Conservation (phyloP, 1,140 invertebrate species). For the Papilio aristodemus region DNA sequence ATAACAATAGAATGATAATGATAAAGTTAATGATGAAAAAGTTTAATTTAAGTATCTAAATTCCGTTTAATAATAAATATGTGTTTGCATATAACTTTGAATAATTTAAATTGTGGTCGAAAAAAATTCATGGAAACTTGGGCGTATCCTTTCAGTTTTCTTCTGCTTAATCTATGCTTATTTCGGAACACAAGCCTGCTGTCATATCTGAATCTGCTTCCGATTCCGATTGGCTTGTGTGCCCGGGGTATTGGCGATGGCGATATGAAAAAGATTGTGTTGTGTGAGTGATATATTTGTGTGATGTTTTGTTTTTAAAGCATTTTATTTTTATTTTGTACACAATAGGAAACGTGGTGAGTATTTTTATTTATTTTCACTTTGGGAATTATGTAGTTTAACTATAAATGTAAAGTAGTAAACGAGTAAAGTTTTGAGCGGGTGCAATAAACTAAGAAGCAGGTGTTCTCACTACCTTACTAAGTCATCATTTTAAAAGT, state of each 20-base stretch:
- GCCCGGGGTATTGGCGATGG: constrained; percentile 14
- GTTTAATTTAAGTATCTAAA: too few species aligned
- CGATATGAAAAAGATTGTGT: constrained; percentile 6
- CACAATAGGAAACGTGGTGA: constrained; percentile 38
- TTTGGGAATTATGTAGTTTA: background rate
- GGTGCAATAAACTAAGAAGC: constrained; percentile 20
- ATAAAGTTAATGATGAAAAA: too few species aligned
- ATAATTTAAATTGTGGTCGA: constrained; percentile 25
- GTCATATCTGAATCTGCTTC: constrained; percentile 9
- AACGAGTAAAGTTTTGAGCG: constrained; percentile 9
- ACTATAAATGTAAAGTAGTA: background rate
- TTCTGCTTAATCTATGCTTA: background rate
- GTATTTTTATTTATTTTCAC: constrained; percentile 21
- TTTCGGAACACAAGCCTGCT: constrained; percentile 4
- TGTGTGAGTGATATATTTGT: constrained; percentile 47
- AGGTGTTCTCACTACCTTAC: constrained; percentile 10
- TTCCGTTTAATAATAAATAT: too few species aligned
- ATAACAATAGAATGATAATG: too few species aligned
- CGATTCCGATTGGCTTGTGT: constrained; percentile 14
- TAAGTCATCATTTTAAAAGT: background rate
- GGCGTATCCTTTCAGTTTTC: background rate
- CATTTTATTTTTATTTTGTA: constrained; percentile 35
- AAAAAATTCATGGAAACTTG: constrained; percentile 10
- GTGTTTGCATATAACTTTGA: too few species aligned
- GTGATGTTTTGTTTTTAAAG: constrained; percentile 58